Base-by-base conservation (phyloP, 2,888 invertebrate genomes). In the Dorcus parallelipipedus region DNA sequence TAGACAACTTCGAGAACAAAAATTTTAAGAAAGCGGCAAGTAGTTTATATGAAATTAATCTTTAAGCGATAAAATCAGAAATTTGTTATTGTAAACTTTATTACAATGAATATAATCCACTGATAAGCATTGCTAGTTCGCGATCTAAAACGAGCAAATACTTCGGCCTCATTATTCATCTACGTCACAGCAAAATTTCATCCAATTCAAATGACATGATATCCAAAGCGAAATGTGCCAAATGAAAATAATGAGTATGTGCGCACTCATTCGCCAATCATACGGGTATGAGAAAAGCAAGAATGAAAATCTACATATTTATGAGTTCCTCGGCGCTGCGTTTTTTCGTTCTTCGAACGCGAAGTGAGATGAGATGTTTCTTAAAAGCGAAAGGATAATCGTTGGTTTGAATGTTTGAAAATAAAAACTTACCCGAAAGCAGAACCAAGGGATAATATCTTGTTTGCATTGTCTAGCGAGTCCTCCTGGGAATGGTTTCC, bases 401-500 rank as follows among this genome's bases (percentile, higher is more conserved):
- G 33, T 45, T 17, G 45, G 17, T 9, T 17, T 41, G 52, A 52
- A 52, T 17, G 20, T 48, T 45, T 60, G 26, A 54, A 54, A 61
- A 59, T 57, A 57, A 48, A 56, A 62, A 73, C 76, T 79, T 83
- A 91, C 91, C 90, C 90, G 82, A 89, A 90, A 55, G 86, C 84
- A 59, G 83, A 83, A 78, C 89, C 90, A 81, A 91, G 93, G 60
- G 85, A 83, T 71, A 92, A 87, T 79, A 93, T 87, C 82, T 93
- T 91, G 79, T 85, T 86, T 71, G 90, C 89, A 70, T 88, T 90
- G 72, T 93, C 92, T 73, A 91, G 78, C 54, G 90, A 89, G 77
- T 89, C 90, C 74, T 91, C 91, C 72, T 90, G 90, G 14, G 89
- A 88, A 73, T 85, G 84, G 79, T 89, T 87, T 81, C 89, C 89